Evolutionary conservation across 2,888 invertebrate species (phyloP).

Genomic region (Hetaerina titia): DNA sequence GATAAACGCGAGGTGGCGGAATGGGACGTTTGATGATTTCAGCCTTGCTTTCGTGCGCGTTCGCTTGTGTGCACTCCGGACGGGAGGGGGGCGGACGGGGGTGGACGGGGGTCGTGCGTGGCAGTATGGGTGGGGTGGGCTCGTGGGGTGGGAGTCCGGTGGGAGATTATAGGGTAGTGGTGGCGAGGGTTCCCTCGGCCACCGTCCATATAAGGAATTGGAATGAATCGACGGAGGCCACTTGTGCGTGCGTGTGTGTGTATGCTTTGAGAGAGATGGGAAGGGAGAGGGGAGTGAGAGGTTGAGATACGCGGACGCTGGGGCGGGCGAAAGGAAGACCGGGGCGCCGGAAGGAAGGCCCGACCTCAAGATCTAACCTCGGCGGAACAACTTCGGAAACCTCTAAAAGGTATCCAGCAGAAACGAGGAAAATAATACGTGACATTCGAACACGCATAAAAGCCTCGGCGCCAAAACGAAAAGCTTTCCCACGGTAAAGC

Average conservation of each 20-base stretch:
- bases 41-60: not conserved
- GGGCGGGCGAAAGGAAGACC: not conserved
- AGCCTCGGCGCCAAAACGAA: not conserved
- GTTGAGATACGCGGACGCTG: not conserved
- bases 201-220: slow-evolving; percentile 41
- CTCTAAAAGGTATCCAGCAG: not conserved
- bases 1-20: not conserved
- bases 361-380: not conserved
- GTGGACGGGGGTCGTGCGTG: not conserved
- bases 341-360: not conserved
- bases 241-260: not conserved
- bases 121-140: not conserved
- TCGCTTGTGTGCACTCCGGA: not conserved
- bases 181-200: not conserved
- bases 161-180: not conserved
- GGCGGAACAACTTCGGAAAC: not conserved
- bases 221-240: slow-evolving; percentile 47
- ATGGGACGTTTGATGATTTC: not conserved
- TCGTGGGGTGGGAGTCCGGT: not conserved
- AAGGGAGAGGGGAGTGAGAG: not conserved
- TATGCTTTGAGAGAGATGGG: not conserved
- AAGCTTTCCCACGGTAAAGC: not conserved
- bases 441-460: not conserved
- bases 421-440: not conserved
- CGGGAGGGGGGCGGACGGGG: not conserved